Evolutionary conservation across 2,113 vertebrate genomes (phyloP).

Genomic region (Urocolius indicus): DNA sequence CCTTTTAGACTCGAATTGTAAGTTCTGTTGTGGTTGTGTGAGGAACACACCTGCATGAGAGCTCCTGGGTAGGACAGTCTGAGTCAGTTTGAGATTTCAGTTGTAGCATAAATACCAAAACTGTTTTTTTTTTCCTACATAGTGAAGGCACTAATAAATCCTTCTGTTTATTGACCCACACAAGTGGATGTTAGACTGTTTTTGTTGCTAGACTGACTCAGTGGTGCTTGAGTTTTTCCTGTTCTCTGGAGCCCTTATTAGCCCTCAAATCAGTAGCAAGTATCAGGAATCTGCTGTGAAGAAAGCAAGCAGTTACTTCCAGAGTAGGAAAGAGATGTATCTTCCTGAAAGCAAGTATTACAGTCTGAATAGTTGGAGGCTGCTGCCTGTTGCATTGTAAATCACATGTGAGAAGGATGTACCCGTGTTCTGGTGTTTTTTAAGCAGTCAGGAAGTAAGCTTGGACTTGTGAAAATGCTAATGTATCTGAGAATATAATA

Average conservation of each 20-base stretch:
- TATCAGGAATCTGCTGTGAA: neutral
- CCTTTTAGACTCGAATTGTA: neutral
- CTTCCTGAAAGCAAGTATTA: neutral
- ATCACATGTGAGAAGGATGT: neutral
- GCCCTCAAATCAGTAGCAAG: neutral
- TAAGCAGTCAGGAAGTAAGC: constrained; percentile 13
- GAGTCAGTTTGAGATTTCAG: neutral
- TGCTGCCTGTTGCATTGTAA: neutral
- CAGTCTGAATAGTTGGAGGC: neutral
- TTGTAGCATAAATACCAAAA: neutral
- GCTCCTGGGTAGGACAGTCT: neutral
- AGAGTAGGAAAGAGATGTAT: neutral
- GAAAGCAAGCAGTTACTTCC: neutral
- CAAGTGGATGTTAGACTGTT: neutral
- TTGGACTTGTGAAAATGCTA: neutral
- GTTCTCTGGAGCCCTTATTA: neutral
- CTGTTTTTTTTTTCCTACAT: constrained; percentile 1
- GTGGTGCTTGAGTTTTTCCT: neutral
- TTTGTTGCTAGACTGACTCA: constrained; percentile 3
- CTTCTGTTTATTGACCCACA: neutral
- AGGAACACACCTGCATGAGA: neutral
- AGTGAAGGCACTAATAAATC: neutral
- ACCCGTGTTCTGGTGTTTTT: neutral
- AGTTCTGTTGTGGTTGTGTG: neutral
- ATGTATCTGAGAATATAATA: neutral